Evolutionary conservation across 2,797 vertebrate species (phyloP).

Genomic region (Mus caroli): DNA sequence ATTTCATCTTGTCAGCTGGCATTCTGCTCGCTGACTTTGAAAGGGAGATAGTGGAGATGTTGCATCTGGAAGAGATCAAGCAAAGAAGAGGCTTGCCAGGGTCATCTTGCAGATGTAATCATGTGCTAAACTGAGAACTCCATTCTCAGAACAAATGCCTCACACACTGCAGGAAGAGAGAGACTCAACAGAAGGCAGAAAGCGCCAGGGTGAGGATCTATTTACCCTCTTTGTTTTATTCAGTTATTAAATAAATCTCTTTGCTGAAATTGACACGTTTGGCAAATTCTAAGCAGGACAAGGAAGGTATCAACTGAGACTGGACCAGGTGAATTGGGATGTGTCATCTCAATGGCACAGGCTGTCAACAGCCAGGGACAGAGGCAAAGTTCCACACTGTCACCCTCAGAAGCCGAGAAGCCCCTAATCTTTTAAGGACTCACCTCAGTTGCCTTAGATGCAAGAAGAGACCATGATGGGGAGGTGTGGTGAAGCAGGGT

Average conservation of each 20-base stretch:
- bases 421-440: not conserved
- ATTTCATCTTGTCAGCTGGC: constrained; percentile 53
- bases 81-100: constrained; percentile 22
- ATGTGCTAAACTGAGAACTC: constrained; percentile 74
- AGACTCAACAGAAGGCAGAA: constrained; percentile 22
- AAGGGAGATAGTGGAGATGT: constrained; percentile 34
- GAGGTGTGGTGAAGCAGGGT: not conserved
- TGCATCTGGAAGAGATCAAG: constrained; percentile 78
- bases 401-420: not conserved
- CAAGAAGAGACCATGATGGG: not conserved
- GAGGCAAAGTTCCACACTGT: not conserved
- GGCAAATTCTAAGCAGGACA: not conserved
- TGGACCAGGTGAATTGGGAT: not conserved
- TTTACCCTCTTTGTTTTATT: not conserved
- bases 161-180: not conserved
- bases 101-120: constrained; percentile 65
- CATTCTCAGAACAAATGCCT: constrained; percentile 58
- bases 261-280: not conserved
- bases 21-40: constrained; percentile 20
- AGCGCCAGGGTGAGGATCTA: too few species aligned
- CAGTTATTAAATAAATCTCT: constrained; percentile 3
- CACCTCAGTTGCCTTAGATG: not conserved
- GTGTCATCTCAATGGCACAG: not conserved
- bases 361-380: not conserved
- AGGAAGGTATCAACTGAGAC: not conserved